Base-by-base conservation (phyloP, 1,140 invertebrate genomes). In the Brachionus rubens region DNA sequence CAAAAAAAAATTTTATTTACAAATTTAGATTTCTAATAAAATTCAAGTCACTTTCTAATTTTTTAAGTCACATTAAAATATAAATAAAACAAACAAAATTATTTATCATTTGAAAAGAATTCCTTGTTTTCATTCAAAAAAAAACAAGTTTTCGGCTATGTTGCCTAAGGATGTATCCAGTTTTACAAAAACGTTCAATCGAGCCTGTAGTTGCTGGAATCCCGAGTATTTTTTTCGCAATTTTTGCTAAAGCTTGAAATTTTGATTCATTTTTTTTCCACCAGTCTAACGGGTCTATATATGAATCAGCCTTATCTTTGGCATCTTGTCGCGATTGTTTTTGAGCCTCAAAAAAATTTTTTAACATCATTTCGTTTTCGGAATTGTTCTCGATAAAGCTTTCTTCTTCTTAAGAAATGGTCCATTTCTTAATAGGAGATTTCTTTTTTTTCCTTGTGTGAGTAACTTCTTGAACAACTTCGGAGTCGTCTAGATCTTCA, bases 291-390 rank as follows among this genome's bases (percentile, higher is more conserved):
- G 52, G 52, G 14, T 56, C 52, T 28, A 56, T 30, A 56, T 56
- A 56, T 28, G 21, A 28, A 56, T 56, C 30, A 56, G 14, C 26
- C 30, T 56, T 56, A 14, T 56, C 52, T 30, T 28, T 56, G n/a
- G 24, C 30, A 28, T 28, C 14, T 28, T 28, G 52, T 14, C 52
- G 24, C 24, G 21, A 54, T 26, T 54, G 50, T 26, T 26, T 21
- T 26, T 56, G 52, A 26, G 30, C 24, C n/a, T 56, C 52, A 56
- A 56, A 56, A 56, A 56, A 30, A 28, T 56, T 56, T 56, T 56
- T 56, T 1, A 54, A 54, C 50, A 54, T 54, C 14, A 54, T 26
- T 26, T 54, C 16, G 14, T 54, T 26, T 14, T 54, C 50, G 5
- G 28, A 54, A 54, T 54, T 54, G 21, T 24, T 19, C 28, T 54